phyloP scores from a whole-genome alignment of 2,113 vertebrate genomes.

The Narcine bancroftii region DNA sequence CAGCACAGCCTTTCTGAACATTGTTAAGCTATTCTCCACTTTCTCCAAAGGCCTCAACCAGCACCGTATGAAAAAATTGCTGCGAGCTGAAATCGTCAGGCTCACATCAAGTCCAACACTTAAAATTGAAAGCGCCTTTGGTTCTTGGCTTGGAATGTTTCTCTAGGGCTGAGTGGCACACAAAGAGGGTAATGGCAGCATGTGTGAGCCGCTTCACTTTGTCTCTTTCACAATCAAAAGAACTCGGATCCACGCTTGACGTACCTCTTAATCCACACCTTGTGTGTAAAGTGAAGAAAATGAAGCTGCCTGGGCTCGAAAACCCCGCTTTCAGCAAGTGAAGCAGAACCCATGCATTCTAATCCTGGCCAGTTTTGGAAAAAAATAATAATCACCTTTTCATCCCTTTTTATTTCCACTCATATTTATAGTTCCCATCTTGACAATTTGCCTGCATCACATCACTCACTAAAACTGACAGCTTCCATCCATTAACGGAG shows the following conservation, averaged over 20 bases:
- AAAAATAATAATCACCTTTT: neutral
- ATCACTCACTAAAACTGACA: neutral
- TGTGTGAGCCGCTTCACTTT: neutral
- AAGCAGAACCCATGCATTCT: neutral
- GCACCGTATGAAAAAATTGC: neutral
- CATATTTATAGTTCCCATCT: neutral
- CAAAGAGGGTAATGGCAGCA: neutral
- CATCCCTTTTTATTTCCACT: neutral
- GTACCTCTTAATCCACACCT: neutral
- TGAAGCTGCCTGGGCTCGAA: neutral
- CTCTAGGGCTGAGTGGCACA: neutral
- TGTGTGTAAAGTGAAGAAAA: neutral
- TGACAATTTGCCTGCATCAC: constrained; percentile 21
- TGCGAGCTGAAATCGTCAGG: neutral
- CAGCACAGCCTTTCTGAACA: neutral
- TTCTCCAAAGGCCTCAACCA: neutral
- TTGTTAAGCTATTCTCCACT: neutral
- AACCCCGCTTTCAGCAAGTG: neutral
- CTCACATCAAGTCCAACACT: neutral
- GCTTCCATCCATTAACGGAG: neutral
- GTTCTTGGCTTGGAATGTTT: neutral
- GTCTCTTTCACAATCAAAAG: neutral
- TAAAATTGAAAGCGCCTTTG: neutral
- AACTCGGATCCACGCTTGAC: neutral
- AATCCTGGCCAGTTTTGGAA: neutral